Evolutionary conservation across 2,888 invertebrate species (phyloP), one percentile per base, ranked within the genome.

Genomic region (Gymnosoma rotundatum): DNA sequence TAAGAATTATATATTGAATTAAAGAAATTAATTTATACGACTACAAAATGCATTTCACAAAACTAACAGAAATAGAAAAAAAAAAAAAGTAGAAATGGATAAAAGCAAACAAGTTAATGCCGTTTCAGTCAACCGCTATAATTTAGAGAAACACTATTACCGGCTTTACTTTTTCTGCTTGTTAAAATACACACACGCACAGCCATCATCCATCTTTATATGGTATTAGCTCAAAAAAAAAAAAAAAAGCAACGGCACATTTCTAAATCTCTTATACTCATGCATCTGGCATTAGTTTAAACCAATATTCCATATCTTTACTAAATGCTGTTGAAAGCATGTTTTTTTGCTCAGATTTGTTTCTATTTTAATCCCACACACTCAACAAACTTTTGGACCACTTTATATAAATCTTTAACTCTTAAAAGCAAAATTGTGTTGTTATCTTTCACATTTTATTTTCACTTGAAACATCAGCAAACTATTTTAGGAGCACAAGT

Each of bases 101-200:
- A 32, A 2, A 32, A 32, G 32, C 32, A 32, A 84, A 84, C 83
- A 78, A 84, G 83, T 81, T 81, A 75, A 69, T 84, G 80, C 83
- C 78, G 80, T 84, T 81, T 48, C 50, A 69, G 58, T 42, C 48
- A 70, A 73, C 78, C 74, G 78, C 78, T 81, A 81, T 70, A 56
- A 74, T 67, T 52, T 60, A 73, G 21, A 66, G 60, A 42, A 73
- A 60, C 73, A 52, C 54, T 54, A 70, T 78, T 70, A 78, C 61
- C 76, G 76, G 61, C 73, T 60, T 70, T 42, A 52, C 16, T 56
- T 61, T 32, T 32, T 18, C 10, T 20, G n/a, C 10, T 42, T 67
- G 32, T 32, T 50, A 54, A 52, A 56, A 32, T 21, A 8, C 42
- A 54, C 16, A 48, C n/a, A 45, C 38, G 14, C 48, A 64, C 12